Conservation (phyloP, 2,888 invertebrate genomes). For the Himalopsyche kuldschensis region DNA sequence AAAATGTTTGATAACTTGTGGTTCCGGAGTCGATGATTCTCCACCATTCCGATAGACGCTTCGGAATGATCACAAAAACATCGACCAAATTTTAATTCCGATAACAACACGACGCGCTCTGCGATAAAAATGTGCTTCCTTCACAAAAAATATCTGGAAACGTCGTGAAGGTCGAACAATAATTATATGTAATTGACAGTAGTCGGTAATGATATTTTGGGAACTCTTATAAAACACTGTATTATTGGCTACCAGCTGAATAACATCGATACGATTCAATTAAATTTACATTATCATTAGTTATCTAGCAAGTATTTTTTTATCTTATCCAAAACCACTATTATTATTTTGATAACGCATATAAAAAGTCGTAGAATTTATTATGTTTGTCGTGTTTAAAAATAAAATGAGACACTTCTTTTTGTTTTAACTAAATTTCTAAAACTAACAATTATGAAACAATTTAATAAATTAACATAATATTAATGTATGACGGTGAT, state of each 20-base stretch:
- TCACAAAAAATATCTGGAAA: not conserved
- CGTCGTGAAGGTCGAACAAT: not conserved
- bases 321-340: not conserved
- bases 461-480: not conserved
- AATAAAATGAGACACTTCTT: not conserved
- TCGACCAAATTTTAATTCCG: not conserved
- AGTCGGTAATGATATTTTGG: not conserved
- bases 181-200: not conserved
- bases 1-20: not conserved
- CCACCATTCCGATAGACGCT: not conserved
- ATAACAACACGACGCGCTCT: not conserved
- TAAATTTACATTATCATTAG: not conserved
- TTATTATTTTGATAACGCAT: not conserved
- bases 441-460: not conserved
- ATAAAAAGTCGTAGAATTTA: constrained; percentile 1
- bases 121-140: not conserved
- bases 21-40: not conserved
- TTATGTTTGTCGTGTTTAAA: not conserved
- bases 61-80: not conserved
- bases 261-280: not conserved
- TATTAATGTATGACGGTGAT: not conserved
- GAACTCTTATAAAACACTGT: not conserved
- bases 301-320: not conserved
- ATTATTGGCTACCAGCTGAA: not conserved
- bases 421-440: not conserved